These are phyloP conservation scores for Sylvia atricapilla DNA, from an alignment of 2,113 vertebrate genomes.

Conservation along the genomic window DNA sequence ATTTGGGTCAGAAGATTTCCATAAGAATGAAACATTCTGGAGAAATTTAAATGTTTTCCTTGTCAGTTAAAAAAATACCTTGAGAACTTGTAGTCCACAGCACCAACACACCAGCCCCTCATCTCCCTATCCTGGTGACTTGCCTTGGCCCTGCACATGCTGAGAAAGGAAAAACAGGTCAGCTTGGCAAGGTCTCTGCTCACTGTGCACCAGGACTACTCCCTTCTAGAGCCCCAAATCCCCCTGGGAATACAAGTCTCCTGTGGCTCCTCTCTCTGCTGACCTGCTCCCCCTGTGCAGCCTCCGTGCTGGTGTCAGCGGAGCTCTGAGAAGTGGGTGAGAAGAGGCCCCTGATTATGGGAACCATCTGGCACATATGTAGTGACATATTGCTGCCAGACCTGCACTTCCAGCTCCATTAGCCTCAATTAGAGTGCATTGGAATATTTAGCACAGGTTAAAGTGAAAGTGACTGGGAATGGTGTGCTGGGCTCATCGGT, in stretches of 20 bases:
- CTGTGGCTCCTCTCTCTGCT: not conserved
- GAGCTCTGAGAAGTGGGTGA: not conserved
- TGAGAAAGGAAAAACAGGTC: not conserved
- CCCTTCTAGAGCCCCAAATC: not conserved
- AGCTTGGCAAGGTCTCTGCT: not conserved
- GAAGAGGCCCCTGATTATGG: not conserved
- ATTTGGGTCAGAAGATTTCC: not conserved
- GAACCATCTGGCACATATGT: conserved; percentile 6
- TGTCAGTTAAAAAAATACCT: not conserved
- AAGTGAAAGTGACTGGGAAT: not conserved
- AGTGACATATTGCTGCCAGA: conserved; percentile 17
- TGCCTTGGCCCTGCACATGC: not conserved
- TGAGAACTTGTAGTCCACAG: not conserved
- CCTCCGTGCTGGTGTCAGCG: not conserved
- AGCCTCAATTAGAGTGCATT: not conserved
- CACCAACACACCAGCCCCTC: not conserved
- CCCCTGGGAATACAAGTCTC: not conserved
- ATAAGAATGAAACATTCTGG: not conserved
- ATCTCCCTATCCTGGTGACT: not conserved
- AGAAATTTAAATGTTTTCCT: not conserved
- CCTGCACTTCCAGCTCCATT: conserved; percentile 20
- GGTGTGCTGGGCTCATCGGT: not conserved
- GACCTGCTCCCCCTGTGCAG: not conserved
- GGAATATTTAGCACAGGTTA: conserved; percentile 6
- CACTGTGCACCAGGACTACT: not conserved